Evolutionary conservation across 2,797 vertebrate genomes (phyloP), one percentile per base, ranked within the genome.

Genomic region (Glyptemys insculpta): DNA sequence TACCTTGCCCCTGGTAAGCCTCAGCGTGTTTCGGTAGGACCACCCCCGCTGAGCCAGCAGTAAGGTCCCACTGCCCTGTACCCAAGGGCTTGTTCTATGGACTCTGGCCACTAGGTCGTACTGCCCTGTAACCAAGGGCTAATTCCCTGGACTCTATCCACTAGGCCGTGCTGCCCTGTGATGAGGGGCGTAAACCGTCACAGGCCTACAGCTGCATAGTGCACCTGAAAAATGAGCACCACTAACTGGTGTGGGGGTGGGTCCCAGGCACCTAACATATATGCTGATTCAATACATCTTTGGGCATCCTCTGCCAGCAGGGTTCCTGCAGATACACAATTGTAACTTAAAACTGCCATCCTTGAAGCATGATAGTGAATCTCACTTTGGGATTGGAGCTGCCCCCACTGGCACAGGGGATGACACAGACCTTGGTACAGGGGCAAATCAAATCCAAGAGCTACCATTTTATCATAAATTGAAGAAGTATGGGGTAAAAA

Each of bases 181-280:
- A 44, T 5, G 7, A 44, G 44, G 44, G 44, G 7, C 2, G 7
- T 44, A 44, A 44, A 44, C 44, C 44, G 7, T 44, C 44, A 44
- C 44, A 44, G 44, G 44, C 62, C 59, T 62, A 62, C 59, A 34
- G 59, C 16, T 62, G 7, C 7, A 62, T 34, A 62, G 59, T n/a
- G 37, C 27, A 81, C 68, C 57, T 91, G 31, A 79, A 76, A 93
- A 81, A 53, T 21, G 10, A 88, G 56, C 44, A 83, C 80, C n/a
- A 52, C 0, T 50, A 80, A 68, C 10, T 44, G 34, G 34, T 31
- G 54, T 12, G 1, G 2, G 1, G 41, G 6, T 4, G 21, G 57
- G 27, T 16, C 12, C 59, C 31, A 89, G 92, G 90, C 44, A 72
- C 11, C 9, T 56, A 37, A 47, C 27, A 54, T 65, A 92, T 3